Percentiles rank a stretch among this genome's conserved stretches.
These are phyloP conservation scores for Chaetophractus vellerosus DNA, from an alignment of 2,797 vertebrate genomes.

Conservation along the genomic window DNA sequence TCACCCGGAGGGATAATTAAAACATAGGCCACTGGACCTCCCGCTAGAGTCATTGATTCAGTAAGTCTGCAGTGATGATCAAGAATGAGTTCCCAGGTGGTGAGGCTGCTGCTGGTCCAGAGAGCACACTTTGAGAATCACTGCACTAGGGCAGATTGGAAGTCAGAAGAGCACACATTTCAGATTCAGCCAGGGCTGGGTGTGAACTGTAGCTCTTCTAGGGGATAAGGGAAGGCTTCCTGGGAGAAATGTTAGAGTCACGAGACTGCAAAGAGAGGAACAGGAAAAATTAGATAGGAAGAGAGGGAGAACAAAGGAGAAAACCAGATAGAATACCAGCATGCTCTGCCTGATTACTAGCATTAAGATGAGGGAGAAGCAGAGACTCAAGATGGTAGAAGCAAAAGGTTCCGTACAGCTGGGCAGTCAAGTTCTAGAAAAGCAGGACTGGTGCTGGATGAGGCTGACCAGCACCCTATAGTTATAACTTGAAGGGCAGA, in stretches of 20 bases:
- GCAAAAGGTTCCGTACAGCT: neutral
- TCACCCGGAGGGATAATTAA: neutral
- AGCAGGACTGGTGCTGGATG: neutral
- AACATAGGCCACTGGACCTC: neutral
- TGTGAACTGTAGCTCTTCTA: neutral
- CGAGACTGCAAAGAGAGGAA: neutral
- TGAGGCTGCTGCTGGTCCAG: neutral
- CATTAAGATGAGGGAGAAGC: neutral
- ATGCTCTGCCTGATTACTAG: too few species aligned
- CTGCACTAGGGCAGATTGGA: neutral
- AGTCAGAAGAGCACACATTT: neutral
- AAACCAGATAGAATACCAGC: neutral
- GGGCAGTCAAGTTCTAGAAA: neutral
- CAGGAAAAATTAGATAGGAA: neutral
- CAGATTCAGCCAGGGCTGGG: neutral
- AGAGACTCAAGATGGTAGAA: neutral
- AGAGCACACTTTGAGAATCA: neutral
- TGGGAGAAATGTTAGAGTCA: neutral
- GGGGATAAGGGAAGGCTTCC: neutral
- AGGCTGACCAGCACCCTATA: neutral
- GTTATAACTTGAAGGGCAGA: too few species aligned
- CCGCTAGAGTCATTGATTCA: neutral
- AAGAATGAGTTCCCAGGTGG: neutral
- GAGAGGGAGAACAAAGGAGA: neutral
- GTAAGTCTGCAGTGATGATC: neutral